A percentile compares a stretch with the other conserved stretches of the same genome.
Evolutionary conservation across 2,888 invertebrate species (phyloP).

Genomic region (Deilephila elpenor): DNA sequence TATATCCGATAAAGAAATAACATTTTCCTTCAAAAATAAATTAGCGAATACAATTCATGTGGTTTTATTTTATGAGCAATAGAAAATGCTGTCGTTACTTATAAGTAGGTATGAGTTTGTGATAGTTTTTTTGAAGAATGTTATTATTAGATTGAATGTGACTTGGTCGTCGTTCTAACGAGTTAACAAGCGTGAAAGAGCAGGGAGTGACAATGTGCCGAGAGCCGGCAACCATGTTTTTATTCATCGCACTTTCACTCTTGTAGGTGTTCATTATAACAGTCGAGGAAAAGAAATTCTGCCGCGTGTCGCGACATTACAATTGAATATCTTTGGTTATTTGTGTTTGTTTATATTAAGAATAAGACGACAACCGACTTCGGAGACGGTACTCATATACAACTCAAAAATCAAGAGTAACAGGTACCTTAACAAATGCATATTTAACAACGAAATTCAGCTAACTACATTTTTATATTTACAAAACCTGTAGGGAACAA

Average conservation of each 20-base stretch:
- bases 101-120: background rate
- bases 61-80: constrained; percentile 20
- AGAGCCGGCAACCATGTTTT: constrained; percentile 47
- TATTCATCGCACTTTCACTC: constrained; percentile 60
- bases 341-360: constrained; percentile 36
- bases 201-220: constrained; percentile 48
- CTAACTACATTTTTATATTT: constrained; percentile 1
- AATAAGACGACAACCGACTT: background rate
- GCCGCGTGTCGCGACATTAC: constrained; percentile 46
- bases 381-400: background rate
- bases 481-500: background rate
- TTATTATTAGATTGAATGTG: constrained; percentile 5
- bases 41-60: constrained; percentile 5
- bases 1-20: background rate
- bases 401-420: background rate
- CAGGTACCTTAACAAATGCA: background rate
- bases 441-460: background rate
- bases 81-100: background rate
- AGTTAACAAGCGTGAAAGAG: constrained; percentile 15
- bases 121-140: background rate
- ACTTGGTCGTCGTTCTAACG: constrained; percentile 3
- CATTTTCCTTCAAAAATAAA: background rate
- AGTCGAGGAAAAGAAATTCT: constrained; percentile 58
- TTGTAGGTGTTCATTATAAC: constrained; percentile 52
- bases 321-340: constrained; percentile 59